Percentiles rank a stretch among this genome's conserved stretches.
phyloP scores from a whole-genome alignment of 2,888 invertebrate species.

The Amblyjoppa fuscipennis region DNA sequence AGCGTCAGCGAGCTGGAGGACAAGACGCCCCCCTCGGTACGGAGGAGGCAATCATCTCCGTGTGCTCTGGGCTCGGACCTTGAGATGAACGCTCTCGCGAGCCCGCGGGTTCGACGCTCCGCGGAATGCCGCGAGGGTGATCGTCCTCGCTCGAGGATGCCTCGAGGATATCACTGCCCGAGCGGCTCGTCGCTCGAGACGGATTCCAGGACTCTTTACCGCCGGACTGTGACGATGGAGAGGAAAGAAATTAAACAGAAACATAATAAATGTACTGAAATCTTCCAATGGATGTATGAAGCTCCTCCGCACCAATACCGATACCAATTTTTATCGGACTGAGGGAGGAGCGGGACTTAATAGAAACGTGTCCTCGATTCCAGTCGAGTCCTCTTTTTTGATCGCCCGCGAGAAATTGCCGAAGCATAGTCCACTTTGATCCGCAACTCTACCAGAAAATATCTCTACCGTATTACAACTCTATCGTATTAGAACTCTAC shows the following conservation, averaged over 20 bases:
- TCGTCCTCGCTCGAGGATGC: constrained; percentile 67
- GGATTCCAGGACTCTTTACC: constrained; percentile 45
- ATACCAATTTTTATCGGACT: not conserved
- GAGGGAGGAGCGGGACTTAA: no score
- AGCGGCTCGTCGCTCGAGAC: constrained; percentile 37
- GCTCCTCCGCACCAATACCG: not conserved
- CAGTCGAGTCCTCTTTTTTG: no score
- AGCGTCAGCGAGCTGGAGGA: constrained; percentile 23
- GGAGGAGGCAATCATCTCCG: constrained; percentile 39
- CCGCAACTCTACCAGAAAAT: no score
- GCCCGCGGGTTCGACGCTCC: constrained; percentile 66
- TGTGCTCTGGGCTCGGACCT: constrained; percentile 55
- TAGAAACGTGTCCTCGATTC: no score
- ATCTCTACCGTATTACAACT: no score
- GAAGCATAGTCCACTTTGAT: no score
- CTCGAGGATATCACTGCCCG: constrained; percentile 60
- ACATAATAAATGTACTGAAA: not conserved
- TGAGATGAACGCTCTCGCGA: constrained; percentile 63
- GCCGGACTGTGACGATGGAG: constrained; percentile 9
- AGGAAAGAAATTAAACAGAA: not conserved
- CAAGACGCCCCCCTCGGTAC: constrained; percentile 8
- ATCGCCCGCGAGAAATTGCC: no score
- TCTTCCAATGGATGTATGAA: not conserved
- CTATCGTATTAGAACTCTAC: no score
- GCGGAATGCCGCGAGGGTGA: constrained; percentile 68